These are phyloP conservation scores for Homarus gammarus DNA, from an alignment of 2,888 invertebrate species.

Conservation along the genomic window DNA sequence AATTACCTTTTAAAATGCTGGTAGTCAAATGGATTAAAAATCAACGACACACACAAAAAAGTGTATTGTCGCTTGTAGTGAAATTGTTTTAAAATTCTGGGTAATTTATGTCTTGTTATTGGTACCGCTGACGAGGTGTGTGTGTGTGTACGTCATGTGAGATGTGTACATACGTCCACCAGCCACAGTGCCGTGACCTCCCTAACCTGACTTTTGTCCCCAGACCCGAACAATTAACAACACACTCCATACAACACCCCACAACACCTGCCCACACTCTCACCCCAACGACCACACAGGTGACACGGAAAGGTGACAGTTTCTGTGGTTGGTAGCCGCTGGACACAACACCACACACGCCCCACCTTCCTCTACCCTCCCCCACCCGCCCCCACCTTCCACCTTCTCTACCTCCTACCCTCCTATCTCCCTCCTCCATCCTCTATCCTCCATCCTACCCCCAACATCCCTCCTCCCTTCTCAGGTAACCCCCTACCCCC, in stretches of 20 bases:
- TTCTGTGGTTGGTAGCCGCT: conserved; percentile 22
- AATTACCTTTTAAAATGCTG: conserved; percentile 32
- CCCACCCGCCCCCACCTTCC: not conserved
- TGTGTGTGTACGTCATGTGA: not conserved
- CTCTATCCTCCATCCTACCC: too few species aligned
- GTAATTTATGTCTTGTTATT: conserved; percentile 46
- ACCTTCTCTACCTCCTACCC: not conserved
- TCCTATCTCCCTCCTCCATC: too few species aligned
- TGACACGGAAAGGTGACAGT: conserved; percentile 47
- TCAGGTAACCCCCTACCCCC: too few species aligned
- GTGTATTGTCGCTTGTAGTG: conserved; percentile 17
- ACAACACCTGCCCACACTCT: not conserved
- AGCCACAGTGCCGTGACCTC: not conserved
- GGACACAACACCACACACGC: conserved; percentile 9
- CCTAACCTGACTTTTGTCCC: not conserved
- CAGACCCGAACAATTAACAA: not conserved
- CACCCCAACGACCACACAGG: conserved; percentile 22
- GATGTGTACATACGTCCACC: conserved; percentile 12
- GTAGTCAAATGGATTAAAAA: conserved; percentile 25
- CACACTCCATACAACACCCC: not conserved
- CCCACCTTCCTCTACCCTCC: not conserved
- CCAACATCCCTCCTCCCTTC: too few species aligned
- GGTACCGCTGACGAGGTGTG: conserved; percentile 34
- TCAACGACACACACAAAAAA: not conserved
- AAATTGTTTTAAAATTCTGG: conserved; percentile 31